Evolutionary conservation across 2,113 vertebrate species (phyloP).

Genomic region (Varanus salvator): DNA sequence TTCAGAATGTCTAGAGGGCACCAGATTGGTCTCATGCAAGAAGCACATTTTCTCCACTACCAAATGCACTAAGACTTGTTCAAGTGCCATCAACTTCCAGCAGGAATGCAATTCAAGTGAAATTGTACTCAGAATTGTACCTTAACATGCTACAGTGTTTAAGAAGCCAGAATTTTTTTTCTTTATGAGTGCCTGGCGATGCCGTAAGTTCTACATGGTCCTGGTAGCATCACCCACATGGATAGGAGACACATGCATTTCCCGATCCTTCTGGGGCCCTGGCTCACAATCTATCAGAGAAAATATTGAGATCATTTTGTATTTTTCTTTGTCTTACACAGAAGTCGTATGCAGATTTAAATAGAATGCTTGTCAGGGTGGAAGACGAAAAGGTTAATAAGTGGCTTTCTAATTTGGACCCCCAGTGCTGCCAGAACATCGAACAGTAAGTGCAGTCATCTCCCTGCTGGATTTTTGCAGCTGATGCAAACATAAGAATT

Average conservation of each 20-base stretch:
- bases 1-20: no score
- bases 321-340: slow-evolving; percentile 39
- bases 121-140: background rate
- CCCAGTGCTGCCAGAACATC: fast-evolving
- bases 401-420: slow-evolving; percentile 53
- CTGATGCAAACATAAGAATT: background rate
- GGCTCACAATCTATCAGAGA: background rate
- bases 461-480: background rate
- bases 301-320: background rate
- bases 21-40: background rate
- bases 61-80: background rate
- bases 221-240: background rate
- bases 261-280: background rate
- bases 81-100: background rate
- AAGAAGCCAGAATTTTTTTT: background rate
- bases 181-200: background rate
- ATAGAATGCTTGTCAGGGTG: slow-evolving; percentile 48
- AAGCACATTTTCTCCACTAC: background rate
- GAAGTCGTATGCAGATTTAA: slow-evolving; percentile 27
- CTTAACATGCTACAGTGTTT: background rate
- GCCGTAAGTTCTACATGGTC: background rate
- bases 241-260: background rate
- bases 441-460: slow-evolving; percentile 48
- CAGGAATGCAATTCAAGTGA: background rate
- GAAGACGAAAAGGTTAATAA: slow-evolving; percentile 25